phyloP scores from a whole-genome alignment of 2,113 vertebrate genomes.

The Lamprotornis superbus region DNA sequence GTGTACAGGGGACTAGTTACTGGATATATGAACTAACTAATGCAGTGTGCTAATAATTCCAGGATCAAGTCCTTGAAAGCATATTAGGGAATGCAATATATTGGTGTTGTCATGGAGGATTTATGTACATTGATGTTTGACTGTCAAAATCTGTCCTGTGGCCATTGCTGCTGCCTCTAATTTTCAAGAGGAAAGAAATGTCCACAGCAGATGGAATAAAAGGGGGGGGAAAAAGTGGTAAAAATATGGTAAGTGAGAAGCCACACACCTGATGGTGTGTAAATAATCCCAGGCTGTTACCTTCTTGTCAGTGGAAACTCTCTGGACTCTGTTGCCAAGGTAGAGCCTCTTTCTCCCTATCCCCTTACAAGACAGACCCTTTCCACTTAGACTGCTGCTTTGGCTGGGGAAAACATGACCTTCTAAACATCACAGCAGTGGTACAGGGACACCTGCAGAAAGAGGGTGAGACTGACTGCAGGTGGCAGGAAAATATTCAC shows the following conservation, averaged over 20 bases:
- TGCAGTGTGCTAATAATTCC: neutral
- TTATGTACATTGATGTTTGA: neutral
- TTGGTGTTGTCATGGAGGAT: neutral
- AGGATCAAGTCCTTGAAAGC: neutral
- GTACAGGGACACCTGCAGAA: neutral
- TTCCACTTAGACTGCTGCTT: neutral
- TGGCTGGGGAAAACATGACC: neutral
- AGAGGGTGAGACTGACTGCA: fast-evolving
- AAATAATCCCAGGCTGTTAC: neutral
- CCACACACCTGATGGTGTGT: neutral
- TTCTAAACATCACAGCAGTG: neutral
- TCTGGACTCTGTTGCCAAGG: neutral
- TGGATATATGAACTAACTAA: neutral
- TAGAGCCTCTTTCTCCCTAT: neutral
- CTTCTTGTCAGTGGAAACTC: neutral
- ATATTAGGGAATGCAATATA: neutral
- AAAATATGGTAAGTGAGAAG: neutral
- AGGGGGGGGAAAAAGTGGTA: no score
- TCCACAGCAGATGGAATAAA: neutral
- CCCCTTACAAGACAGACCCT: neutral
- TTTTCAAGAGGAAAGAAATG: neutral
- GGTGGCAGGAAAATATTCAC: neutral
- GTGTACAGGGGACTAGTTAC: neutral
- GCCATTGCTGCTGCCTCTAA: neutral
- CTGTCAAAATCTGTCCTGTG: neutral